Evolutionary conservation across 2,797 vertebrate species (phyloP).

Genomic region (Coregonus suidteri): DNA sequence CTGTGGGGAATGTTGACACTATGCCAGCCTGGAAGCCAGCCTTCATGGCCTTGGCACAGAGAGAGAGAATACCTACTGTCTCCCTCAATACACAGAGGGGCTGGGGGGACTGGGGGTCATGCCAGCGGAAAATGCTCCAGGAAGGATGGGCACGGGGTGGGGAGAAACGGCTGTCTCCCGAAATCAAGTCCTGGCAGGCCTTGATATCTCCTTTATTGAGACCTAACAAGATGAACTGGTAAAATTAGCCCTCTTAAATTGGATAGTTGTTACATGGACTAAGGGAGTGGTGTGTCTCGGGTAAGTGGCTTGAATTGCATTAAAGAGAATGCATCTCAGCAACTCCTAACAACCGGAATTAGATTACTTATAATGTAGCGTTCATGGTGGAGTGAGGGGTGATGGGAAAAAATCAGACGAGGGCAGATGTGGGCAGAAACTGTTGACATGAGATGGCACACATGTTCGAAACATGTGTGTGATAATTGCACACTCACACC

Average conservation of each 20-base stretch:
- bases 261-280: conserved; percentile 49
- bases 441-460: not conserved
- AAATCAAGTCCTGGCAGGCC: conserved; percentile 52
- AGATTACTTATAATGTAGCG: conserved; percentile 63
- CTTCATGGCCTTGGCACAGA: conserved; percentile 27
- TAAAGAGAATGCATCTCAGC: conserved; percentile 66
- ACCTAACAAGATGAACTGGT: conserved; percentile 61
- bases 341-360: conserved; percentile 66
- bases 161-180: conserved; percentile 42
- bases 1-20: conserved; percentile 53
- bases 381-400: conserved; percentile 57
- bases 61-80: conserved; percentile 50
- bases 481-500: conserved; percentile 10
- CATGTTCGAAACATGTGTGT: conserved; percentile 25
- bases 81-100: conserved; percentile 46
- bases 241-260: conserved; percentile 60
- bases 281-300: conserved; percentile 56
- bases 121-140: conserved; percentile 51
- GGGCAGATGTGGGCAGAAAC: not conserved
- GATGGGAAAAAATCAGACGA: conserved; percentile 45
- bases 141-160: conserved; percentile 49
- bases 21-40: conserved; percentile 30
- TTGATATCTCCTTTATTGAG: conserved; percentile 45
- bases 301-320: conserved; percentile 70
- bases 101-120: conserved; percentile 33